These are phyloP conservation scores for Gymnopithys bicolor DNA, from an alignment of 2,797 vertebrate genomes.

Conservation along the genomic window DNA sequence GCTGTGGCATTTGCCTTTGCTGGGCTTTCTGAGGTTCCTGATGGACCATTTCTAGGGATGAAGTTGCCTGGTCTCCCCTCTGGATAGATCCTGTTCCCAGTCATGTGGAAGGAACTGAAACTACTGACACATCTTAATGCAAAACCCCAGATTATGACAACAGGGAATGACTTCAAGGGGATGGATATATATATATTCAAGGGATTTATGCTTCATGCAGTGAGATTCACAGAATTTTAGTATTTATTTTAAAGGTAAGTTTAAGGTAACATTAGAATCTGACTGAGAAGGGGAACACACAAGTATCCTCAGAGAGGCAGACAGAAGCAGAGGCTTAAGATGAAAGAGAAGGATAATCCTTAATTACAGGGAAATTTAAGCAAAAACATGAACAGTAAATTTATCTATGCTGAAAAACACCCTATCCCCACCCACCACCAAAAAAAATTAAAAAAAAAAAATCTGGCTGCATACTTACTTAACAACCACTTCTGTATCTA, in stretches of 20 bases:
- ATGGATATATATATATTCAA: neutral
- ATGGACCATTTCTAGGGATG: neutral
- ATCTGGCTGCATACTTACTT: conserved; percentile 87
- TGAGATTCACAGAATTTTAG: neutral
- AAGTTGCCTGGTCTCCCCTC: neutral
- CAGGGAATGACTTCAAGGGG: neutral
- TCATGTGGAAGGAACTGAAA: neutral
- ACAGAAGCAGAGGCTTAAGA: neutral
- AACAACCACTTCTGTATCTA: conserved; percentile 87
- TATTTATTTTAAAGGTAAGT: neutral
- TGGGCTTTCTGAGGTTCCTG: neutral
- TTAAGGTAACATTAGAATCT: neutral
- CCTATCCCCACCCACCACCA: neutral
- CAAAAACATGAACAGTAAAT: neutral
- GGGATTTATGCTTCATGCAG: neutral
- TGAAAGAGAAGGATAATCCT: neutral
- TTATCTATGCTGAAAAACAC: neutral
- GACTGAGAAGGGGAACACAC: neutral
- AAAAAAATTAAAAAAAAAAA: neutral
- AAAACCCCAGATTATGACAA: neutral
- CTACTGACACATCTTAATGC: fast-evolving
- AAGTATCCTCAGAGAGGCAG: neutral
- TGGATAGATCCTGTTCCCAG: neutral
- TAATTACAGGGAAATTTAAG: neutral
- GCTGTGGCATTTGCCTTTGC: neutral